These are phyloP conservation scores for Trachelus tabidus DNA, from an alignment of 2,888 invertebrate genomes.

Conservation along the genomic window DNA sequence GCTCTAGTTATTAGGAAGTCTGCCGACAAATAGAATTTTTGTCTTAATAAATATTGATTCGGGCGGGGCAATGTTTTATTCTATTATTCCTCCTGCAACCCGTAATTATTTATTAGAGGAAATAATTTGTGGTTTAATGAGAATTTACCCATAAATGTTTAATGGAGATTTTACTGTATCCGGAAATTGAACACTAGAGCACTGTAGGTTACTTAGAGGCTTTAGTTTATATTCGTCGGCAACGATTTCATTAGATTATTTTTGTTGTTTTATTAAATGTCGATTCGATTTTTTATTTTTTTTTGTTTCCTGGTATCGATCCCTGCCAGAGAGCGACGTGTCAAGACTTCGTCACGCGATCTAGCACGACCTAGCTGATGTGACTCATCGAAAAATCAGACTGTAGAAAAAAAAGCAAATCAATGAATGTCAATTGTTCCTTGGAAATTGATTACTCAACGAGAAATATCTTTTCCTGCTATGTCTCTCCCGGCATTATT, in stretches of 20 bases:
- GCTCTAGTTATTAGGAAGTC: neutral
- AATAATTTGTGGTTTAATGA: too few species aligned
- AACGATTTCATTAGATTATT: neutral
- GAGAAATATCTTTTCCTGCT: neutral
- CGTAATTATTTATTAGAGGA: too few species aligned
- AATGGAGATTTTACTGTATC: neutral
- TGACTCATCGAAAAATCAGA: neutral
- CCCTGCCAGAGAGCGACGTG: neutral
- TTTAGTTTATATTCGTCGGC: neutral
- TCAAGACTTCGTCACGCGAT: neutral
- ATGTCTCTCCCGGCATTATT: neutral
- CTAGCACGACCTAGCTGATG: neutral
- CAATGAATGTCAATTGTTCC: neutral
- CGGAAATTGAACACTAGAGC: neutral
- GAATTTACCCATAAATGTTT: too few species aligned
- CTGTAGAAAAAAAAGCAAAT: neutral
- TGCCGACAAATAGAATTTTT: neutral
- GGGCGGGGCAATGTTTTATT: neutral
- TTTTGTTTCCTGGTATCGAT: neutral
- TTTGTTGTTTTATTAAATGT: neutral
- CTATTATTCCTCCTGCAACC: too few species aligned
- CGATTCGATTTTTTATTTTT: neutral
- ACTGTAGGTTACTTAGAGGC: neutral
- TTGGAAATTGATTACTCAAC: neutral
- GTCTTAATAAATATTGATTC: neutral